Base-by-base conservation (phyloP, 1,140 invertebrate species). In the Sarcophaga bullata region DNA sequence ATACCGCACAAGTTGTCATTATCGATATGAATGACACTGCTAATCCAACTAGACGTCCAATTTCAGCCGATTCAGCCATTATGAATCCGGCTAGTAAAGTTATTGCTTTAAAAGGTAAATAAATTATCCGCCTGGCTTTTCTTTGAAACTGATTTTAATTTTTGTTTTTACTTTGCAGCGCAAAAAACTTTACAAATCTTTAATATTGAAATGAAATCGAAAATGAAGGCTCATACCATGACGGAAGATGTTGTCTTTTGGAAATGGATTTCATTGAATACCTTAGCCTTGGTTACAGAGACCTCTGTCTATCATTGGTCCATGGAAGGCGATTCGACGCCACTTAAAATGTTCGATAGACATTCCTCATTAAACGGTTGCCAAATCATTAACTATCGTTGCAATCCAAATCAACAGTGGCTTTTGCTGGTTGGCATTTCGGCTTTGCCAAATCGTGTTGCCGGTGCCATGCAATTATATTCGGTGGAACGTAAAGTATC, bases 11-110 rank as follows among this genome's bases (percentile, higher is more conserved):
- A 91, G 98, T 99, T 84, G 97, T 98, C 84, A 98, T 99, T 86
- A 97, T 99, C 82, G 98, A 99, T 88, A 97, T 99, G 95, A 95
- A 95, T 82, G 98, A 99, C 91, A 94, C 97, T 5, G 94, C 94
- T 19, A 99, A 98, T 91, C 98, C 98, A 3, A 99, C 99, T 84
- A 93, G 98, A 82, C 92, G 98, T 87, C 98, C 98, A 7, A 99
- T 99, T 86, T 99, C 97, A 80, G 99, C 99, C 6, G 99, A 99
- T 92, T 99, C 98, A 15, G 98, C 98, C 47, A 99, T 99, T 85
- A 99, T 99, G 99, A 99, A 99, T 92, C 99, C 99, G 82, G 96
- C 97, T 13, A 98, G 97, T 87, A 99, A 99, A 94, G 98, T 99
- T 72, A 96, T 97, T 84, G 96, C 95, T 73, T 92, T 99, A 0